Conservation (phyloP, 2,113 vertebrate species). For the Marmota flaviventris region DNA sequence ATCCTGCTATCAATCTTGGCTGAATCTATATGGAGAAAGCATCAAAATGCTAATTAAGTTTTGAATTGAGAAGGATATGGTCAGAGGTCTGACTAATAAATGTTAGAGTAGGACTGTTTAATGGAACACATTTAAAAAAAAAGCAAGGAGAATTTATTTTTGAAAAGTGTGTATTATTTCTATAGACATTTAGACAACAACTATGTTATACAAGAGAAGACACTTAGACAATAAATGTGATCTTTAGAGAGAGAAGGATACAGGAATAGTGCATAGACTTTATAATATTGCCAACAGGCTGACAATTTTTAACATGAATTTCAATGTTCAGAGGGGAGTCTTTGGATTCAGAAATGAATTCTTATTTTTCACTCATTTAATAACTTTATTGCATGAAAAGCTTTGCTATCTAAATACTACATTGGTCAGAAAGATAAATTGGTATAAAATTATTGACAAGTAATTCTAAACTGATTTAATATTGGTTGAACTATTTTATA, state of each 20-base stretch:
- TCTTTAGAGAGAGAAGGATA: background rate
- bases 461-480: slow-evolving; percentile 39
- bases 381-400: background rate
- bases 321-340: background rate
- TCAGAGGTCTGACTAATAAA: slow-evolving; percentile 27
- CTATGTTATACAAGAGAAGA: background rate
- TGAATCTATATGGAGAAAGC: slow-evolving; percentile 32
- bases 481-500: slow-evolving; percentile 10
- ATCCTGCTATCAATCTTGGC: background rate
- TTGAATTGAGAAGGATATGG: slow-evolving; percentile 31
- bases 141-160: background rate
- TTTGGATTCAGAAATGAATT: background rate
- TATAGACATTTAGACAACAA: background rate
- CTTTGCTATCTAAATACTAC: background rate
- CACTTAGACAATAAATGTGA: background rate
- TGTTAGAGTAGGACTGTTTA: background rate
- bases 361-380: slow-evolving; percentile 9
- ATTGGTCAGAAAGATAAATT: slow-evolving; percentile 24
- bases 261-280: background rate
- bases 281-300: background rate
- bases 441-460: background rate
- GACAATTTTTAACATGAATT: slow-evolving; percentile 14
- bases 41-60: slow-evolving; percentile 50
- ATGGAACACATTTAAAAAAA: background rate
- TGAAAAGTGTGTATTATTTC: background rate